Evolutionary conservation across 2,113 vertebrate species (phyloP), one percentile per base, ranked within the genome.

Genomic region (Syngnathus floridae): DNA sequence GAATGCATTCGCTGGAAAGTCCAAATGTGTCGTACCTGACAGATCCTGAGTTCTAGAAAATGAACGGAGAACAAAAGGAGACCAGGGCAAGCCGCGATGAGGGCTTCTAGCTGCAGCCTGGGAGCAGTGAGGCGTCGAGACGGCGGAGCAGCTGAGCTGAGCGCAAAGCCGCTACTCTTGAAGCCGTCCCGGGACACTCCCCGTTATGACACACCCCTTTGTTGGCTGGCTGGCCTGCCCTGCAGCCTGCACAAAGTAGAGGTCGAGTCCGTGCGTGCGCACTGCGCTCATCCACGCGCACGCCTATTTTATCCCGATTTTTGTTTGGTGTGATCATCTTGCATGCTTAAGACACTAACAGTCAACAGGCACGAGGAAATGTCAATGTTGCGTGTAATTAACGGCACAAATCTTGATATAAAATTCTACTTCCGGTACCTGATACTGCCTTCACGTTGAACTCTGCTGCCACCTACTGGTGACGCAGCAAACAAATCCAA

Each of bases 171-270:
- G 80, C 80, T 70, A 74, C 79, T 79, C 79, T 58, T 77, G 76
- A 8, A 1, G 14, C 2, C n/a, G 71, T 46, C 36, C 76, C 72
- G 70, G 74, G 77, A 75, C 74, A 76, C 85, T 81, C 86, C 81
- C 81, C 69, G 76, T 73, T 77, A 74, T 45, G 79, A 80, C 81
- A 73, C 79, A 41, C 81, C 82, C 77, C 12, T 13, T 56, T 31
- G 2, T 31, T 56, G 26, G 54, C 62, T 12, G 41, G 45, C 16
- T 59, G 16, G 65, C 52, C 65, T 31, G 58, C 57, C 73, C 66
- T 62, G 67, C 62, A 31, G 26, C 13, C 71, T 51, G 65, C 75
- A n/a, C 38, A 54, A 58, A 21, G 46, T 45, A 59, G 48, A 10
- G 46, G 21, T 12, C 51, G 40, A 66, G 1, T 5, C 51, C n/a